These are phyloP conservation scores for Mirza zaza DNA, from an alignment of 2,113 vertebrate genomes.

Conservation along the genomic window DNA sequence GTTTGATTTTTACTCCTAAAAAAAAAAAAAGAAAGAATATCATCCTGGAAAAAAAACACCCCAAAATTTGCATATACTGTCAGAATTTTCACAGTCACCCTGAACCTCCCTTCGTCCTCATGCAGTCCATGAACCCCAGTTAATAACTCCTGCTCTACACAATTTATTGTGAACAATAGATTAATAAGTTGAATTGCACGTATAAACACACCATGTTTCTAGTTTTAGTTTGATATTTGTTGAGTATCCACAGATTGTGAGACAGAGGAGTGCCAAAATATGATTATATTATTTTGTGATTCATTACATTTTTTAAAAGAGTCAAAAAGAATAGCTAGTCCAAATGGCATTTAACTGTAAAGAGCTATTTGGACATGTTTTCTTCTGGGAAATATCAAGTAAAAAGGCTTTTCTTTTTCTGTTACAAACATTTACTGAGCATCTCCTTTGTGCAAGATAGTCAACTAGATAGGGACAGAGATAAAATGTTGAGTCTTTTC, in stretches of 20 bases:
- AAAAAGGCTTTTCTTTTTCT: not conserved
- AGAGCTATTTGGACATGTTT: not conserved
- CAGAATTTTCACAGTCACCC: not conserved
- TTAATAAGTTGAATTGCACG: not conserved
- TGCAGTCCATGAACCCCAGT: not conserved
- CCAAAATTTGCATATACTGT: not conserved
- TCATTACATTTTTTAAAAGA: not conserved
- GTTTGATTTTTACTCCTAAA: too few relatives aligned
- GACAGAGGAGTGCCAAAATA: not conserved
- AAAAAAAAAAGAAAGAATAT: too few relatives aligned
- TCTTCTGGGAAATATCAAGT: not conserved
- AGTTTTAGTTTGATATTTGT: not conserved
- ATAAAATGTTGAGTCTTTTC: not conserved
- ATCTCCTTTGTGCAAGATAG: not conserved
- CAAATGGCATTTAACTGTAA: not conserved
- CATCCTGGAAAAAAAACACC: not conserved
- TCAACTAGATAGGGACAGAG: not conserved
- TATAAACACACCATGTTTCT: not conserved
- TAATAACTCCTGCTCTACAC: not conserved
- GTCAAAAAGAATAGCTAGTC: not conserved
- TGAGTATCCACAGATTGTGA: not conserved
- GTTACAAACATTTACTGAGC: not conserved
- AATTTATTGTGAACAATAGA: not conserved
- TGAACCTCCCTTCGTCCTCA: not conserved
- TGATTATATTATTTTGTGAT: not conserved